phyloP scores from a whole-genome alignment of 2,888 invertebrate species.

The Drosophila pseudotakahashii region DNA sequence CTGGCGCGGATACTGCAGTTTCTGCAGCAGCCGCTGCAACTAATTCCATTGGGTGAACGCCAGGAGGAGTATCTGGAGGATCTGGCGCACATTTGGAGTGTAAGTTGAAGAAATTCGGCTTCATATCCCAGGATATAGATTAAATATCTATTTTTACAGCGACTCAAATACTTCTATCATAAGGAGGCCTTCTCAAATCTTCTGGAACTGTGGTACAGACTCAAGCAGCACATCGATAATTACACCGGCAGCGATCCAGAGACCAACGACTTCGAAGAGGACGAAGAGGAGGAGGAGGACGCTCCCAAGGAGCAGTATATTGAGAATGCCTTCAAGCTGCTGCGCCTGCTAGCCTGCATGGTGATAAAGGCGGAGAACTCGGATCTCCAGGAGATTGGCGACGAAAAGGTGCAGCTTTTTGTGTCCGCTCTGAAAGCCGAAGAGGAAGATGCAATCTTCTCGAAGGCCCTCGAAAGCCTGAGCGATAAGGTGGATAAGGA shows the following conservation, averaged over 20 bases:
- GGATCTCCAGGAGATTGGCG: slow-evolving; percentile 53
- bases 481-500: slow-evolving; percentile 46
- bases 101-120: slow-evolving; percentile 30
- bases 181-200: slow-evolving; percentile 76
- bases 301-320: slow-evolving; percentile 67
- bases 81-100: slow-evolving; percentile 79
- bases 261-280: slow-evolving; percentile 64
- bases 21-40: slow-evolving; percentile 74
- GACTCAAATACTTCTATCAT: slow-evolving; percentile 81
- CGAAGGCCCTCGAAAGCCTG: slow-evolving; percentile 55
- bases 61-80: slow-evolving; percentile 83
- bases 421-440: slow-evolving; percentile 48
- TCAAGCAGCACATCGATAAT: slow-evolving; percentile 53
- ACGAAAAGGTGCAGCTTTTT: slow-evolving; percentile 44
- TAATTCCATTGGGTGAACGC: slow-evolving; percentile 79
- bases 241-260: slow-evolving; percentile 50
- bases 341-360: slow-evolving; percentile 60
- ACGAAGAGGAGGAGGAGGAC: slow-evolving; percentile 66
- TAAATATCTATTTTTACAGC: slow-evolving; percentile 54
- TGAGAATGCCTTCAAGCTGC: slow-evolving; percentile 57
- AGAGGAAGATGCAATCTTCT: slow-evolving; percentile 52
- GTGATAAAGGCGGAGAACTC: slow-evolving; percentile 29
- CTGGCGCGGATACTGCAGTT: slow-evolving; percentile 80
- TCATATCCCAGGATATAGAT: too few relatives aligned
- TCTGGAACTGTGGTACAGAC: slow-evolving; percentile 76